Conservation (phyloP, 1,140 invertebrate genomes). For the Ganaspis sp. region DNA sequence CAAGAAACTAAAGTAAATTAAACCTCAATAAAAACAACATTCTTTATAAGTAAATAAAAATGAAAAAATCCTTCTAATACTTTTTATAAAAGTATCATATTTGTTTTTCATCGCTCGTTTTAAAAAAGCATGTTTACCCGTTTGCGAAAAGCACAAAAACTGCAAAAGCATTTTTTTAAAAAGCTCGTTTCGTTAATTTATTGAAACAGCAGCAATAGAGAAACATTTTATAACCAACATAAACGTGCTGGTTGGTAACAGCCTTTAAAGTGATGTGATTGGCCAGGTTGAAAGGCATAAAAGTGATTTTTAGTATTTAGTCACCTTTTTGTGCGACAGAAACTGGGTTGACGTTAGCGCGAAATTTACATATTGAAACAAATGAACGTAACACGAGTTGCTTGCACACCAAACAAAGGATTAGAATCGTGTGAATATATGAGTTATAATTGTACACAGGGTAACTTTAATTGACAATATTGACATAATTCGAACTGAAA, state of each 20-base stretch:
- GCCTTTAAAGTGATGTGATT: background rate
- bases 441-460: conserved; percentile 15
- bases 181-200: too few relatives aligned
- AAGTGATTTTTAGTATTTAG: background rate
- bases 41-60: too few relatives aligned
- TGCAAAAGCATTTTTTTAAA: too few relatives aligned
- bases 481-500: background rate
- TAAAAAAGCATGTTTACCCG: too few relatives aligned
- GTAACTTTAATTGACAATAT: conserved; percentile 9
- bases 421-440: conserved; percentile 23
- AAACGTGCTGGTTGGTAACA: background rate
- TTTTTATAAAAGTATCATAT: too few relatives aligned
- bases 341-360: background rate
- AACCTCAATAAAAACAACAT: too few relatives aligned
- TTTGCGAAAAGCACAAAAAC: too few relatives aligned
- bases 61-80: too few relatives aligned
- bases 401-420: conserved; percentile 16
- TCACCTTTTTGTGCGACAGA: background rate
- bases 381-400: conserved; percentile 4
- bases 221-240: background rate
- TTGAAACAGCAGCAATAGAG: background rate
- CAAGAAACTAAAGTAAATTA: too few relatives aligned
- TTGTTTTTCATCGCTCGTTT: too few relatives aligned
- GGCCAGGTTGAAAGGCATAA: background rate
- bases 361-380: conserved; percentile 17